Evolutionary conservation across 30 jellyfish, hydroid and myxozoan species (phyloP).

Genomic region (Chrysaora quinquecirrha): DNA sequence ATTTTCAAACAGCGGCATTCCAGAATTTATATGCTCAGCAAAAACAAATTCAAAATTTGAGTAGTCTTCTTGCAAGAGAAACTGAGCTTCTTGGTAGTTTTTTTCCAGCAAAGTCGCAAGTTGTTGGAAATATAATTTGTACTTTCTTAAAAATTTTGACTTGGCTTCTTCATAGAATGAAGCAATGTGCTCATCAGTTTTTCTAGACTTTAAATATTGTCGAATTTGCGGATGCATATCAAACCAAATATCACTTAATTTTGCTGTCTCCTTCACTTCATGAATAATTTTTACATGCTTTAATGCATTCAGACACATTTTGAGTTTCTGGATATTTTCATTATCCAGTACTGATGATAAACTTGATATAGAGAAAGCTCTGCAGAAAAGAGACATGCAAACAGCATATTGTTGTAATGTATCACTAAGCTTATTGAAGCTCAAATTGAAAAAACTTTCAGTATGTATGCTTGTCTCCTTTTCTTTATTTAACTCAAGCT

Average conservation of each 20-base stretch:
- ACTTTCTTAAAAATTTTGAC: slow-evolving; percentile 7
- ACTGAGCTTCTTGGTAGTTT: slow-evolving; percentile 21
- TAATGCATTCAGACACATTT: slow-evolving; percentile 24
- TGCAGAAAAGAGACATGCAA: slow-evolving; percentile 25
- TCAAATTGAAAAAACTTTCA: not conserved
- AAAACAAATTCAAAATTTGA: slow-evolving; percentile 44
- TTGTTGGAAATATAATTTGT: slow-evolving; percentile 8
- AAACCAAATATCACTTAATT: not conserved
- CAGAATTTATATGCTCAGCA: slow-evolving; percentile 27
- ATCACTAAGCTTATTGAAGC: slow-evolving; percentile 28
- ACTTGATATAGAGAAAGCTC: slow-evolving; percentile 24
- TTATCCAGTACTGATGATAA: slow-evolving; percentile 7
- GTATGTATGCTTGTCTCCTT: slow-evolving; percentile 30
- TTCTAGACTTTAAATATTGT: slow-evolving; percentile 8
- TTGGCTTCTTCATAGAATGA: slow-evolving; percentile 24
- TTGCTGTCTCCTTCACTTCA: not conserved
- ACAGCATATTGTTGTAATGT: slow-evolving; percentile 43
- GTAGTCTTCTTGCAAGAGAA: slow-evolving; percentile 21
- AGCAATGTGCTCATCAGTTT: not conserved
- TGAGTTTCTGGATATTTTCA: not conserved
- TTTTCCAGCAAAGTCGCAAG: slow-evolving; percentile 7
- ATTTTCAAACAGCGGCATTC: slow-evolving; percentile 39
- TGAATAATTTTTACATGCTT: not conserved
- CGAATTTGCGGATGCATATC: slow-evolving; percentile 52
- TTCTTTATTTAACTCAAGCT: not conserved